Percentiles rank a stretch among this genome's conserved stretches.
Conservation (phyloP, 2,113 vertebrate genomes). For the Calypte anna region DNA sequence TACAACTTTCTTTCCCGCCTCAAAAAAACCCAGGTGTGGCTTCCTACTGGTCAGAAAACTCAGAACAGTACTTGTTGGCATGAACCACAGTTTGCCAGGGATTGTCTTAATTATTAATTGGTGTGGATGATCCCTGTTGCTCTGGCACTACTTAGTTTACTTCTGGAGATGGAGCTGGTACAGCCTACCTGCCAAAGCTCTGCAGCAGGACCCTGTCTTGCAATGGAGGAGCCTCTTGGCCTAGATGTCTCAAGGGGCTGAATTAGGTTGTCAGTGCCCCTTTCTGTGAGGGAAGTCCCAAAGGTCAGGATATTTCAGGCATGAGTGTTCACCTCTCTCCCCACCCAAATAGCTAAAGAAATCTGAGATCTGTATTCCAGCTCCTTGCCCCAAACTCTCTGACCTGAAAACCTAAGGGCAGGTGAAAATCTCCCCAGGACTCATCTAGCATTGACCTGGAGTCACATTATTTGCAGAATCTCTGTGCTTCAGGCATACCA, state of each 20-base stretch:
- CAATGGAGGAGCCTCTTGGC: background rate
- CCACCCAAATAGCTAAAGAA: background rate
- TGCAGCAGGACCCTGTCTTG: background rate
- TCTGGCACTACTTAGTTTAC: background rate
- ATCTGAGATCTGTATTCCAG: background rate
- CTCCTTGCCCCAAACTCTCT: background rate
- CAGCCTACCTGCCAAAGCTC: background rate
- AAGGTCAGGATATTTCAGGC: background rate
- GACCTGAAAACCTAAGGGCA: background rate
- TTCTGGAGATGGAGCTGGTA: background rate
- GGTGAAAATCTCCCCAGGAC: background rate
- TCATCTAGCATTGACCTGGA: background rate
- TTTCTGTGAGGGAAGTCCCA: background rate
- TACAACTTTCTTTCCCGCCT: background rate
- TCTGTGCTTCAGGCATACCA: conserved; percentile 33
- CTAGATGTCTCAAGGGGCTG: background rate
- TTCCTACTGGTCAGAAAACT: background rate
- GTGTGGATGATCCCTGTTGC: background rate
- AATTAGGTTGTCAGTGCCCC: background rate
- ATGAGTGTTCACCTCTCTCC: background rate
- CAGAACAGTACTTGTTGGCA: background rate
- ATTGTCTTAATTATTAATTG: background rate
- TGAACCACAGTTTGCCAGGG: background rate
- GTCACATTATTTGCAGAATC: conserved; percentile 11
- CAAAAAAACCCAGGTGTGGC: rapidly evolving